Base-by-base conservation (phyloP, 2,888 invertebrate species). In the Melieria picta region DNA sequence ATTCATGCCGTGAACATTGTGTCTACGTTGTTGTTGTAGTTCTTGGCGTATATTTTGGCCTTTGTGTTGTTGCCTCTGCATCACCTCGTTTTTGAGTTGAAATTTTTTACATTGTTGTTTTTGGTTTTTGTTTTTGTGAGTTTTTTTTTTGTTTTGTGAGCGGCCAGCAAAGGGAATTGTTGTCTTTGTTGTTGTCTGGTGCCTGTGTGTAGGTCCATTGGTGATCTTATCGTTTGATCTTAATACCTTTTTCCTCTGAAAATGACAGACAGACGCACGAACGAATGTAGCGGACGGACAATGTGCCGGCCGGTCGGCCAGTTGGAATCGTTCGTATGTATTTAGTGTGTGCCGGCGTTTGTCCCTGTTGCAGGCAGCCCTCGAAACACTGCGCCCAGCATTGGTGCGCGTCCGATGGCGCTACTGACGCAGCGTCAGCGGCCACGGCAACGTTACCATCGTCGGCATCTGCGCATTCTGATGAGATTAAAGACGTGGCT, bases 191-290 rank as follows among this genome's bases (percentile, higher is more conserved):
- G 7, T 10, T 60, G 30, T 45, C 4, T 10, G 45, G 43, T 47
- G n/a, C 13, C 10, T 6, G 52, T 61, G 7, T 9, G 71, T 30
- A 47, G 52, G 47, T 56, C 47, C 62, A 63, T 13, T n/a, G 9
- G 74, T 83, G 81, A 85, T 84, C 84, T 84, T 84, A 85, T 84
- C 85, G 79, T 78, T 80, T 80, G 84, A 85, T 84, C 85, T 84
- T 81, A 81, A 82, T 83, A 82, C 81, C 68, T 73, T 74, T 76
- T 77, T 77, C 75, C 80, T 82, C 78, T 80, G 81, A 80, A 81
- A 81, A 79, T 80, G 82, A 79, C 77, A 75, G 78, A 79, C 79
- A 30, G 30, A 30, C 30, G 30, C 30, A 30, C 3, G 3, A 30
- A 30, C 2, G 30, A 30, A 30, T 30, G 30, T 30, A 30, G 1